These are phyloP conservation scores for Habroteleia sp. DNA, from an alignment of 2,888 invertebrate species.

Conservation along the genomic window DNA sequence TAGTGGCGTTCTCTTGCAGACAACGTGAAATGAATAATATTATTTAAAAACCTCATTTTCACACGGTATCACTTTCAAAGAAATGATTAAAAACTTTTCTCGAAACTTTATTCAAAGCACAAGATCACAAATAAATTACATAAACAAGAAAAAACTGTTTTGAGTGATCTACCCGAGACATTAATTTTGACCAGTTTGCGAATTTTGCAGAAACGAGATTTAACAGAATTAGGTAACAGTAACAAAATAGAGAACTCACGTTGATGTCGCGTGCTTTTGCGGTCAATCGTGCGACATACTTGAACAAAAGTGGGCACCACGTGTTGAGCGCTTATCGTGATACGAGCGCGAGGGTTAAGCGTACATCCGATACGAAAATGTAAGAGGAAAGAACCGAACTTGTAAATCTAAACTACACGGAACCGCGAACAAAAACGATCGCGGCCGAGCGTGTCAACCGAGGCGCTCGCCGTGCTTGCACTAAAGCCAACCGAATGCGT, in stretches of 20 bases:
- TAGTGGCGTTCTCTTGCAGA: not conserved
- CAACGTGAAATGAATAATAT: not conserved
- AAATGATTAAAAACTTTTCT: no score
- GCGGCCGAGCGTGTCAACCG: slow-evolving; percentile 29
- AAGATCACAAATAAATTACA: no score
- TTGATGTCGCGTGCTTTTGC: slow-evolving; percentile 27
- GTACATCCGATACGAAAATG: not conserved
- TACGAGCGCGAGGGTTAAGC: slow-evolving; percentile 4
- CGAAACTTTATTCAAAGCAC: no score
- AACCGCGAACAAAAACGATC: slow-evolving; percentile 10
- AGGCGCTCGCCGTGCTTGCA: slow-evolving; percentile 50
- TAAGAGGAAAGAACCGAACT: not conserved
- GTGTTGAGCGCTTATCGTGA: slow-evolving; percentile 15
- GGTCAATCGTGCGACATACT: slow-evolving; percentile 9
- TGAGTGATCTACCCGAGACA: no score
- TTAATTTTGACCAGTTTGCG: no score
- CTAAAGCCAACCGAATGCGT: slow-evolving; percentile 57
- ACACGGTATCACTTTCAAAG: no score
- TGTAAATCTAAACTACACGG: slow-evolving; percentile 10
- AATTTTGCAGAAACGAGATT: no score
- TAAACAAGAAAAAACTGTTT: no score
- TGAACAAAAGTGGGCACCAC: slow-evolving; percentile 27
- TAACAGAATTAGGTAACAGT: no score
- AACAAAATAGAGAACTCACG: slow-evolving; percentile 35
- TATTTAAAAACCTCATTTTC: not conserved